phyloP scores from a whole-genome alignment of 2,113 vertebrate species.

The Scopus umbretta region DNA sequence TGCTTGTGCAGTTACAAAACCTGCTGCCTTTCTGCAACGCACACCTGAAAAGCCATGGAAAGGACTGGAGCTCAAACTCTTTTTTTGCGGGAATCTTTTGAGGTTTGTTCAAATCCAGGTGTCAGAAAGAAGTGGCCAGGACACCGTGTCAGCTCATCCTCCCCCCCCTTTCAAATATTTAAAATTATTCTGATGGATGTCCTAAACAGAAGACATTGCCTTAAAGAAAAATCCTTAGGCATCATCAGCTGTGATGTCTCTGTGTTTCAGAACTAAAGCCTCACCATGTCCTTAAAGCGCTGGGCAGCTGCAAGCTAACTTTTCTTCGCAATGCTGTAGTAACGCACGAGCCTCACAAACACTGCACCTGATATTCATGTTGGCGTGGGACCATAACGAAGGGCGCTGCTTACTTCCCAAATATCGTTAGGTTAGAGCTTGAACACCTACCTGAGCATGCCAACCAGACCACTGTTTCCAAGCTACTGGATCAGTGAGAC shows the following conservation, averaged over 20 bases:
- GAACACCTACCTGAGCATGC: not conserved
- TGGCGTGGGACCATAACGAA: not conserved
- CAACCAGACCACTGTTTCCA: not conserved
- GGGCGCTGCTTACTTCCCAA: not conserved
- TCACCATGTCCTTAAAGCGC: not conserved
- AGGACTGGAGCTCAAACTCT: not conserved
- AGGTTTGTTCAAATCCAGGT: not conserved
- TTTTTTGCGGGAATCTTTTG: not conserved
- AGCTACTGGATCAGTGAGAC: not conserved
- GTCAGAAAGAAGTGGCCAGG: not conserved
- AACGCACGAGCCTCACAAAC: not conserved
- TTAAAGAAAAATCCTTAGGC: not conserved
- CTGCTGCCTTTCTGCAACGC: not conserved
- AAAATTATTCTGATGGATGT: not conserved
- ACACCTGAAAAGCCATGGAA: not conserved
- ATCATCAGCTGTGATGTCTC: not conserved
- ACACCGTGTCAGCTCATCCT: not conserved
- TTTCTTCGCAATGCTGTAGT: not conserved
- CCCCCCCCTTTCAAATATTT: not conserved
- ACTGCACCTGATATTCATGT: not conserved
- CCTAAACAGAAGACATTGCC: not conserved
- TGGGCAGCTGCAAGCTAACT: not conserved
- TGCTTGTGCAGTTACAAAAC: not conserved
- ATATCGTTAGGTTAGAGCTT: not conserved
- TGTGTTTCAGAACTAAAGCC: not conserved